phyloP scores from a whole-genome alignment of 2,797 vertebrate genomes.

The Hydrophis major region DNA sequence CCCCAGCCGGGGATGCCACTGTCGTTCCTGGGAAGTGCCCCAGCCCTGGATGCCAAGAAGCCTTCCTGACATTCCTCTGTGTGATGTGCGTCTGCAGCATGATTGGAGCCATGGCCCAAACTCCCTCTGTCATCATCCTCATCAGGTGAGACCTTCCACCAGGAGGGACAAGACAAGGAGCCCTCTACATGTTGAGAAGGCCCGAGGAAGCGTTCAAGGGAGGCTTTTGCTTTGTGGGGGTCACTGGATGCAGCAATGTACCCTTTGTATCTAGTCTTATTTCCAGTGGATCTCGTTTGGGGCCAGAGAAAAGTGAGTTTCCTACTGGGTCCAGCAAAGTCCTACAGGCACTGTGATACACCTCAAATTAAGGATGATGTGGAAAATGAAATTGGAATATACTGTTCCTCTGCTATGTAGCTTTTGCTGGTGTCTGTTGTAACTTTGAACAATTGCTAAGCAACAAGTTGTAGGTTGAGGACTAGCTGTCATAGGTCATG shows the following conservation, averaged over 20 bases:
- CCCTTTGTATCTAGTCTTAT: not conserved
- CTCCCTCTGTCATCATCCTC: slow-evolving; percentile 94
- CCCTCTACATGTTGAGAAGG: not conserved
- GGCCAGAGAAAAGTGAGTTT: not conserved
- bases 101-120: slow-evolving; percentile 98
- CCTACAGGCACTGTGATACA: no score
- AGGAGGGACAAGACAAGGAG: not conserved
- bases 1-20: slow-evolving; percentile 74
- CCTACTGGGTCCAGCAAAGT: no score
- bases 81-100: slow-evolving; percentile 97
- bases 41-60: slow-evolving; percentile 87
- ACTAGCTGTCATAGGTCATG: no score
- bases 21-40: slow-evolving; percentile 91
- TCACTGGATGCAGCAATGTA: not conserved
- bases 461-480: no score
- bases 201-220: not conserved
- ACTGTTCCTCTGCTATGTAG: no score
- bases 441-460: no score
- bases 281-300: not conserved
- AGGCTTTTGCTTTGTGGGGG: not conserved
- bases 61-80: slow-evolving; percentile 95
- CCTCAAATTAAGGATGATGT: no score
- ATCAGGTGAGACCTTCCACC: slow-evolving; percentile 80
- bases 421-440: no score
- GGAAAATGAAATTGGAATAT: no score